Percentiles rank a stretch among this genome's conserved stretches.
Evolutionary conservation across 2,113 vertebrate species (phyloP).

Genomic region (pig (Sus scrofa)): T2T-Sscrofa CM000817.6:39307001-39307500

Average conservation of each 20-base stretch:
- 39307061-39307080: not conserved
- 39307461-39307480: too few species aligned
- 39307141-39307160: not conserved
- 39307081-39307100: not conserved
- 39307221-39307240: not conserved
- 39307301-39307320: constrained; percentile 3
- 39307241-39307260: not conserved
- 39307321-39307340: constrained; percentile 28
- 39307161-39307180: constrained; percentile 46
- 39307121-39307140: not conserved
- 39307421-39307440: not conserved
- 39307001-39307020: constrained; percentile 7
- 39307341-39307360: not conserved
- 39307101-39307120: not conserved
- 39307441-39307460: too few species aligned
- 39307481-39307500: too few species aligned
- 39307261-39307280: not conserved
- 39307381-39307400: constrained; percentile 34
- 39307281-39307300: constrained; percentile 25
- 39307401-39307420: not conserved
- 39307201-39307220: not conserved
- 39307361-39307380: constrained; percentile 14
- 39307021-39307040: not conserved
- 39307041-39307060: not conserved
- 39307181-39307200: not conserved